These are phyloP conservation scores for Gymnogyps californianus DNA, from an alignment of 2,113 vertebrate genomes.

Conservation along the genomic window DNA sequence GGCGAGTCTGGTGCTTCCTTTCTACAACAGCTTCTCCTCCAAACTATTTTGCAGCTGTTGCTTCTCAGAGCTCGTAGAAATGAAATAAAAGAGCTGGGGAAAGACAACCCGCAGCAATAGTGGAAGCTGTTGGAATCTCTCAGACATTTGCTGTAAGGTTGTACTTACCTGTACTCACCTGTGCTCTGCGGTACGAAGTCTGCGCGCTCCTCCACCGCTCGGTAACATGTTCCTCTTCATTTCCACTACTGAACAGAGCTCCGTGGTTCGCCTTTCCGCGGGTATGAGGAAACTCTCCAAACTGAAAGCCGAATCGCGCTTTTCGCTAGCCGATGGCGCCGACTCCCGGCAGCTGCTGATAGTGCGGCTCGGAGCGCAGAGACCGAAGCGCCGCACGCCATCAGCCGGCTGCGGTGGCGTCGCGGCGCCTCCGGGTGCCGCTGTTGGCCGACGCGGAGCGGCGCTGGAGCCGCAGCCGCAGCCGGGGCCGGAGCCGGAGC, in stretches of 20 bases:
- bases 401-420: background rate
- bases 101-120: background rate
- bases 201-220: fast-evolving
- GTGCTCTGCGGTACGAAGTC: too few relatives aligned
- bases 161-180: background rate
- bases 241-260: background rate
- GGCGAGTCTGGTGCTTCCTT: background rate
- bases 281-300: fast-evolving
- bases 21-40: background rate
- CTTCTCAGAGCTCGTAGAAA: background rate
- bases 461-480: background rate
- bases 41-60: background rate
- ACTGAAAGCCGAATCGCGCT: fast-evolving
- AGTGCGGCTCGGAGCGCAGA: background rate
- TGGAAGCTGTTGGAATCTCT: background rate
- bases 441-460: background rate
- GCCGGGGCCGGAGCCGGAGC: too few relatives aligned
- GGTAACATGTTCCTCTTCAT: fast-evolving
- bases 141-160: too few relatives aligned
- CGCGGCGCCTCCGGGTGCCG: too few relatives aligned
- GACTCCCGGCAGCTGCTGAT: background rate
- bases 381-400: fast-evolving
- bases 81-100: background rate
- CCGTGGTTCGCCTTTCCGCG: fast-evolving
- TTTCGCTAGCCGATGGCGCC: background rate